These are phyloP conservation scores for Megalops cyprinoides DNA, from an alignment of 2,797 vertebrate genomes.

Conservation along the genomic window DNA sequence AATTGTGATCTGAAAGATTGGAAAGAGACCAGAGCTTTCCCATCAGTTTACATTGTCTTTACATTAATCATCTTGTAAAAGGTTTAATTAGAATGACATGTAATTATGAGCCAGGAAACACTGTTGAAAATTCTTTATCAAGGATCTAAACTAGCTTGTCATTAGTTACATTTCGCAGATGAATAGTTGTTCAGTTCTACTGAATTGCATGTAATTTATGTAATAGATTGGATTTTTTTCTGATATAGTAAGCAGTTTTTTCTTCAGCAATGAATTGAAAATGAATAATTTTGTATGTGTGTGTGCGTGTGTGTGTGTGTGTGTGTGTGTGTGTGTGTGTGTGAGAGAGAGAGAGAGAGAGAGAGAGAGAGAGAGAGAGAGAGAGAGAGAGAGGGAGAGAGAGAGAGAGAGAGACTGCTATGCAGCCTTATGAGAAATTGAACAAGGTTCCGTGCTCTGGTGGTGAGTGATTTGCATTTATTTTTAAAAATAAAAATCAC, in stretches of 20 bases:
- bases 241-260: too few species aligned
- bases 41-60: neutral
- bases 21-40: neutral
- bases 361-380: too few species aligned
- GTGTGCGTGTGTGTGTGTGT: too few species aligned
- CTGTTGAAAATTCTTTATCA: neutral
- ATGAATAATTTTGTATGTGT: too few species aligned
- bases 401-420: too few species aligned
- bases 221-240: neutral
- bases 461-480: neutral
- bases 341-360: too few species aligned
- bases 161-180: neutral
- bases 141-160: neutral
- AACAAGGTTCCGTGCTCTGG: too few species aligned
- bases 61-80: neutral
- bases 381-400: too few species aligned
- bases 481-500: neutral
- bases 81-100: constrained; percentile 14
- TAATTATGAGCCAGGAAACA: neutral
- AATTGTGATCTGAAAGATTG: neutral
- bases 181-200: neutral
- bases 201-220: neutral
- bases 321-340: too few species aligned
- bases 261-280: too few species aligned
- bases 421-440: too few species aligned